Percentiles rank a stretch among this genome's conserved stretches.
Evolutionary conservation across 2,797 vertebrate genomes (phyloP).

Genomic region (Crypturellus tataupa): DNA sequence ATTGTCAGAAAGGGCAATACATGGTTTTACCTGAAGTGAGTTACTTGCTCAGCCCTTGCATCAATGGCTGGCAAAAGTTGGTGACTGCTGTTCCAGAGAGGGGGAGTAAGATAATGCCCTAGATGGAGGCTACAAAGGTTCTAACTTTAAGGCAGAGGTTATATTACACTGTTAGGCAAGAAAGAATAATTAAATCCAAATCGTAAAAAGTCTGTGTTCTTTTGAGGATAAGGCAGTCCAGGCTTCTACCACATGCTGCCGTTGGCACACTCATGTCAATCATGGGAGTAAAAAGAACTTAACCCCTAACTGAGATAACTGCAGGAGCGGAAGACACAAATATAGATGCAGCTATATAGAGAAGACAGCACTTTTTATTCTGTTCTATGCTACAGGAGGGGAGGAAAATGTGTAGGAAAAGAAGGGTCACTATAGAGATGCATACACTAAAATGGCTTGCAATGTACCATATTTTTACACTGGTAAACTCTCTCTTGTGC

Average conservation of each 20-base stretch:
- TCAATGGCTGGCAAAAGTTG: neutral
- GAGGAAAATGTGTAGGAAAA: neutral
- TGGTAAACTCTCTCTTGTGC: neutral
- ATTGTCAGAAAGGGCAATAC: neutral
- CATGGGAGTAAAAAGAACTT: fast-evolving
- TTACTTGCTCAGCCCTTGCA: neutral
- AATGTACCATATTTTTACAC: neutral
- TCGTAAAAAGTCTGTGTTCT: neutral
- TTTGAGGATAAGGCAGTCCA: neutral
- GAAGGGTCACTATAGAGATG: neutral
- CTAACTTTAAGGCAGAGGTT: neutral
- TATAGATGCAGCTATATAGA: neutral
- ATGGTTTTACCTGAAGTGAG: neutral
- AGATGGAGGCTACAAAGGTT: neutral
- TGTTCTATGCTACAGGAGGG: neutral
- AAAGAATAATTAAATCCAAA: neutral
- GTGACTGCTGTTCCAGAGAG: fast-evolving
- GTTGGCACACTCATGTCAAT: neutral
- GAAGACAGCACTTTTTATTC: neutral
- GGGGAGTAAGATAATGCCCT: neutral
- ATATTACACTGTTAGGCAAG: neutral
- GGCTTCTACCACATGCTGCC: neutral
- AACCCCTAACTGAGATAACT: neutral
- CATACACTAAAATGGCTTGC: neutral
- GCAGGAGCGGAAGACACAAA: neutral